Evolutionary conservation across 2,113 vertebrate genomes (phyloP).

Genomic region (Synchiropus splendidus): DNA sequence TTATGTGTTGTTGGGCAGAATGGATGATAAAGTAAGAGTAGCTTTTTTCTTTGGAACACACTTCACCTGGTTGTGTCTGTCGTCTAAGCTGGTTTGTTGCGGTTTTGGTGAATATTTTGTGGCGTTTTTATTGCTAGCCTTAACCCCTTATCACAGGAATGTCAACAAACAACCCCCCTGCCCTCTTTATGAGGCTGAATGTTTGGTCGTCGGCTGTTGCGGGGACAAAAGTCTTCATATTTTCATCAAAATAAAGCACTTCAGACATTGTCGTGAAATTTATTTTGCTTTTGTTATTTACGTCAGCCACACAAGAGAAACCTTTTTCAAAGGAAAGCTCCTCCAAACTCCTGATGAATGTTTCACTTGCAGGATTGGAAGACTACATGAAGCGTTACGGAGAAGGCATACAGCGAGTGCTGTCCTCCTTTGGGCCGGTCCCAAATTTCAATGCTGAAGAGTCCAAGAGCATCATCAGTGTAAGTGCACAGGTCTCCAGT

Average conservation of each 20-base stretch:
- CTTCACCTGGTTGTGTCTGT: too few species aligned
- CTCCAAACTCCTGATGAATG: too few species aligned
- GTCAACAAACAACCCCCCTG: conserved; percentile 8
- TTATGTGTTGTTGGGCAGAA: too few species aligned
- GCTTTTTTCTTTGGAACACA: too few species aligned
- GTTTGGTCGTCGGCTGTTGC: too few species aligned
- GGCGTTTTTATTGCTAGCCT: too few species aligned
- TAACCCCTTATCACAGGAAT: conserved; percentile 22
- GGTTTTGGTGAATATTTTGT: too few species aligned
- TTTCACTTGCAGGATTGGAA: conserved; percentile 66
- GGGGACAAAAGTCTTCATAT: background rate
- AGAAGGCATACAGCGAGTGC: conserved; percentile 70
- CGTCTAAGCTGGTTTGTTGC: too few species aligned
- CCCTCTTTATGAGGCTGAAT: conserved; percentile 11
- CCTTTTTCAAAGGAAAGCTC: too few species aligned
- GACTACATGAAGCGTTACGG: conserved; percentile 82
- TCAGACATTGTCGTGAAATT: background rate
- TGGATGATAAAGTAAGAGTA: too few species aligned
- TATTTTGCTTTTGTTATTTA: too few species aligned
- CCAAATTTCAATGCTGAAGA: conserved; percentile 77
- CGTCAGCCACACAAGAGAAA: too few species aligned
- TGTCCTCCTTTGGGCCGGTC: conserved; percentile 77
- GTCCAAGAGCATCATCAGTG: conserved; percentile 68
- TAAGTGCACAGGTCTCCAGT: conserved; percentile 35
- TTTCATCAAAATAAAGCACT: background rate